phyloP scores from a whole-genome alignment of 2,888 invertebrate species.

The Cerceris rybyensis region DNA sequence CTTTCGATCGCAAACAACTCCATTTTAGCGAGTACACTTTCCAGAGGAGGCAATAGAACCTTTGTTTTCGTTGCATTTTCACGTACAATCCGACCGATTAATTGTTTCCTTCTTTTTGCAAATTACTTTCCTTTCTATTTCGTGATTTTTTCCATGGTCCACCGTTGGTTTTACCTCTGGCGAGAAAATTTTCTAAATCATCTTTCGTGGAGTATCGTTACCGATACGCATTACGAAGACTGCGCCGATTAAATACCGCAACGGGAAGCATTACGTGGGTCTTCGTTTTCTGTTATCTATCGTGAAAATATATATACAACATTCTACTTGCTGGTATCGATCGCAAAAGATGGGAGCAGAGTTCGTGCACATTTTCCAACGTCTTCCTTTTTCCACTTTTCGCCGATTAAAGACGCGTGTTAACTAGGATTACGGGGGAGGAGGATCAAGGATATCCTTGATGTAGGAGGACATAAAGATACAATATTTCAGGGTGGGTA shows the following conservation, averaged over 20 bases:
- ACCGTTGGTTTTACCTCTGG: not conserved
- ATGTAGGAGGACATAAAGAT: constrained; percentile 28
- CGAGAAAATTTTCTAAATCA: constrained; percentile 26
- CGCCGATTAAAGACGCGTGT: constrained; percentile 42
- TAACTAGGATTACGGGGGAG: constrained; percentile 13
- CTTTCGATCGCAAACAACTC: not conserved
- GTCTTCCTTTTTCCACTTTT: not conserved
- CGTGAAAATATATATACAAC: constrained; percentile 31
- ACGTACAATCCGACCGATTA: no score
- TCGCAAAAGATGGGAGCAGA: constrained; percentile 13
- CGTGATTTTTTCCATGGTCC: not conserved
- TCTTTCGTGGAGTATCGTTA: constrained; percentile 9
- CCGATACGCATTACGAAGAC: constrained; percentile 35
- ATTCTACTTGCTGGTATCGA: constrained; percentile 50
- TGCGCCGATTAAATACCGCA: constrained; percentile 42
- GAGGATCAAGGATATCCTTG: constrained; percentile 23
- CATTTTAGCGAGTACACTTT: no score
- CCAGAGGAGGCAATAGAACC: no score
- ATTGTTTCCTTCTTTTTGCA: no score
- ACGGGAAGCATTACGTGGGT: constrained; percentile 43
- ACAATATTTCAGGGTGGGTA: constrained; percentile 39
- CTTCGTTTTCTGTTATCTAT: constrained; percentile 36
- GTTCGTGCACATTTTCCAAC: not conserved
- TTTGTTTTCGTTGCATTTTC: no score
- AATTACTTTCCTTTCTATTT: no score